A percentile compares a stretch with the other conserved stretches of the same genome.
phyloP scores from a whole-genome alignment of 2,113 vertebrate species.

The Leptobrachium ailaonicum region DNA sequence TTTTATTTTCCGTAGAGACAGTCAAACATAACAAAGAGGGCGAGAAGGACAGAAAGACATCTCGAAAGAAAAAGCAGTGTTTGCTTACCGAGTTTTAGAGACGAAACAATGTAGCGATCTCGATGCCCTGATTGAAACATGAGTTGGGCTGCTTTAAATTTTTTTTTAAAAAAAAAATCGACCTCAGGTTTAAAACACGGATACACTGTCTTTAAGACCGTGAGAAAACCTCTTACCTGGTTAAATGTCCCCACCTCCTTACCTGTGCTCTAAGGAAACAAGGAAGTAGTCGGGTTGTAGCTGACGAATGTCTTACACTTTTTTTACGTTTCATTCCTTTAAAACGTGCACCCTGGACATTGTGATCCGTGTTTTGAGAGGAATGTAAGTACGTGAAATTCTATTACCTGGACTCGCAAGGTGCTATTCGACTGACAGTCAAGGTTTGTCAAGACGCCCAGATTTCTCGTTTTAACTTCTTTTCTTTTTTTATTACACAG shows the following conservation, averaged over 20 bases:
- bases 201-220: constrained; percentile 60
- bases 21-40: too few relatives aligned
- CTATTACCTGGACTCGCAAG: neutral
- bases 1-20: too few relatives aligned
- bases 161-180: neutral
- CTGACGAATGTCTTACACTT: constrained; percentile 17
- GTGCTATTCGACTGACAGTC: neutral
- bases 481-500: constrained; percentile 57
- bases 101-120: constrained; percentile 12
- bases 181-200: constrained; percentile 1
- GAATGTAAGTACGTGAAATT: neutral
- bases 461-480: neutral
- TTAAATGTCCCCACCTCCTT: constrained; percentile 67
- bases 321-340: constrained; percentile 3
- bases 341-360: neutral
- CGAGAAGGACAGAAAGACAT: neutral
- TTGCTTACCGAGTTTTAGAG: constrained; percentile 6
- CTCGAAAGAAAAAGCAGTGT: neutral
- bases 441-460: neutral
- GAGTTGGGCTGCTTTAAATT: constrained; percentile 6
- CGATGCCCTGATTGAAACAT: neutral
- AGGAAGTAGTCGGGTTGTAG: constrained; percentile 77
- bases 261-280: constrained; percentile 83
- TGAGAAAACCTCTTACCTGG: constrained; percentile 59
- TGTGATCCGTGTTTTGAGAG: neutral